phyloP scores from a whole-genome alignment of 2,888 invertebrate species.

The Zhuqinia jingwanae region DNA sequence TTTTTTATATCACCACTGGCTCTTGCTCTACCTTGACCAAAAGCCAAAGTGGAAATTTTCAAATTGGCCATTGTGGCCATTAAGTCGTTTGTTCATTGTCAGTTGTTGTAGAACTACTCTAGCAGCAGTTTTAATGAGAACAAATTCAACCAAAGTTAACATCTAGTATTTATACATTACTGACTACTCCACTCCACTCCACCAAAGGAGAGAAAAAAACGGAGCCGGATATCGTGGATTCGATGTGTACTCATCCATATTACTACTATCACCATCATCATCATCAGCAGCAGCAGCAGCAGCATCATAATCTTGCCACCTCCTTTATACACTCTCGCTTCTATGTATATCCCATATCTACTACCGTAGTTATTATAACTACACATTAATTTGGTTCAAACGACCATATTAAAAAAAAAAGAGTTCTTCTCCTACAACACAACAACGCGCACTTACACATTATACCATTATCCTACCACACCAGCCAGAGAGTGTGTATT shows the following conservation, averaged over 20 bases:
- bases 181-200: too few relatives aligned
- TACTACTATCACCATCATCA: not conserved
- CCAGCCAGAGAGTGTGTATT: not conserved
- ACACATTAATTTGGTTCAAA: constrained; percentile 42
- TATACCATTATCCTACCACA: not conserved
- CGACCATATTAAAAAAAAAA: constrained; percentile 11
- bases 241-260: not conserved
- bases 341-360: too few relatives aligned
- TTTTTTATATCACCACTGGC: not conserved
- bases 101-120: not conserved
- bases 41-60: constrained; percentile 34
- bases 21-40: constrained; percentile 36
- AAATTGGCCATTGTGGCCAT: constrained; percentile 49
- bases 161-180: too few relatives aligned
- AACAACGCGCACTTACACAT: too few relatives aligned
- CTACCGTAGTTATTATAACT: constrained; percentile 1
- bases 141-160: not conserved
- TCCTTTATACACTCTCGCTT: too few relatives aligned
- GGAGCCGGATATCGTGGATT: constrained; percentile 17
- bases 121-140: constrained; percentile 2
- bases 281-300: not conserved
- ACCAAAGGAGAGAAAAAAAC: not conserved
- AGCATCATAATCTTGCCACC: not conserved
- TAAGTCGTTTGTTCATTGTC: constrained; percentile 32
- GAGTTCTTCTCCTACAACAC: not conserved